Evolutionary conservation across 1,140 invertebrate species (phyloP).

Genomic region (Tetraneura akinire): DNA sequence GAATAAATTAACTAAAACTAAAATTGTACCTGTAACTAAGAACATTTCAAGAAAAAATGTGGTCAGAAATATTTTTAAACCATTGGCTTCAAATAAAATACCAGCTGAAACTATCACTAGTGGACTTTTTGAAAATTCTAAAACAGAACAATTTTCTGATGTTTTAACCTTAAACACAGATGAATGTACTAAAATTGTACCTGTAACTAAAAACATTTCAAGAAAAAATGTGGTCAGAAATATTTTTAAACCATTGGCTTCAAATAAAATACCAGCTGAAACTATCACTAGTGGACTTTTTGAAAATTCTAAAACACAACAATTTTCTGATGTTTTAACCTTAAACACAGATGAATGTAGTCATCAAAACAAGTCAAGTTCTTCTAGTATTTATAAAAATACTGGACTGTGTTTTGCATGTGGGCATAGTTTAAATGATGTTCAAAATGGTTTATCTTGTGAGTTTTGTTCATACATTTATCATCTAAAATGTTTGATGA

Average conservation of each 20-base stretch:
- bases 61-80: too few relatives aligned
- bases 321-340: neutral
- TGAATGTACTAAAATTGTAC: neutral
- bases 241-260: neutral
- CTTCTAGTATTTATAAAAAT: constrained; percentile 3
- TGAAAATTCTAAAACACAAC: neutral
- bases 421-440: neutral
- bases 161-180: too few relatives aligned
- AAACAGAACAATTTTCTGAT: too few relatives aligned
- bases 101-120: too few relatives aligned
- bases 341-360: neutral
- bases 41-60: too few relatives aligned
- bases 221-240: neutral
- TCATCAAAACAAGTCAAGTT: neutral
- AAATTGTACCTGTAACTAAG: too few relatives aligned
- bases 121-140: too few relatives aligned
- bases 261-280: neutral
- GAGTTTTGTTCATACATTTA: constrained; percentile 8
- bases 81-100: too few relatives aligned
- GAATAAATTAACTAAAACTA: constrained; percentile 6
- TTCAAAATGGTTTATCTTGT: neutral
- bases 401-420: neutral
- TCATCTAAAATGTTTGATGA: neutral
- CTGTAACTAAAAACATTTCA: neutral
- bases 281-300: constrained; percentile 1